Conservation (phyloP, 2,888 invertebrate genomes). For the Amaurobius ferox region DNA sequence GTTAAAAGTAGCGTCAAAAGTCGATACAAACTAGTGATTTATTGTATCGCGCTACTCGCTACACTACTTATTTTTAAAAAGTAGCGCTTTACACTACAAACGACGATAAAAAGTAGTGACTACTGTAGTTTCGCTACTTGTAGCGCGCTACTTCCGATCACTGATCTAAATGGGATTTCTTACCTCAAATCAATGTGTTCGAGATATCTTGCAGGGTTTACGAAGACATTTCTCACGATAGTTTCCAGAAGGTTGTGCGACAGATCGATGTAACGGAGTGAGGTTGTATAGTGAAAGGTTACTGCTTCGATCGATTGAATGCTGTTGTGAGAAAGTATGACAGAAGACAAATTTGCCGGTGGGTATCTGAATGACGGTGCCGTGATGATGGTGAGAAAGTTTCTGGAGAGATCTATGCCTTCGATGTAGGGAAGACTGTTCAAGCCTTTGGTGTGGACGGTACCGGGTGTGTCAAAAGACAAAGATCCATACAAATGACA, state of each 20-base stretch:
- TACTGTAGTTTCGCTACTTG: too few species aligned
- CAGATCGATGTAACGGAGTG: constrained; percentile 23
- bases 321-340: constrained; percentile 44
- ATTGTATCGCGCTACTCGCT: too few species aligned
- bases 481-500: constrained; percentile 30
- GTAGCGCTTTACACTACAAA: too few species aligned
- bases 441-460: constrained; percentile 43
- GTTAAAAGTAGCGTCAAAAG: too few species aligned
- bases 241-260: constrained; percentile 42
- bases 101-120: too few species aligned
- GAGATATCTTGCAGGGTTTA: constrained; percentile 10
- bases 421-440: constrained; percentile 18
- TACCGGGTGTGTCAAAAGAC: constrained; percentile 23
- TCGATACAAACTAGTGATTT: too few species aligned
- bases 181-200: constrained; percentile 44
- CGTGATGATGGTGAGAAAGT: constrained; percentile 18
- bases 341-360: constrained; percentile 29
- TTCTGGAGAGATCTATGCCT: constrained; percentile 39
- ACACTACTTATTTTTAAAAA: too few species aligned
- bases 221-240: constrained; percentile 12
- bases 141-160: too few species aligned
- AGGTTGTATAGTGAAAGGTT: background rate
- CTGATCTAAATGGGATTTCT: too few species aligned
- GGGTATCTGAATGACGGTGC: constrained; percentile 27
- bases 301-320: constrained; percentile 20